These are phyloP conservation scores for Drosophila ficusphila DNA, from an alignment of 1,140 invertebrate genomes.

Conservation along the genomic window DNA sequence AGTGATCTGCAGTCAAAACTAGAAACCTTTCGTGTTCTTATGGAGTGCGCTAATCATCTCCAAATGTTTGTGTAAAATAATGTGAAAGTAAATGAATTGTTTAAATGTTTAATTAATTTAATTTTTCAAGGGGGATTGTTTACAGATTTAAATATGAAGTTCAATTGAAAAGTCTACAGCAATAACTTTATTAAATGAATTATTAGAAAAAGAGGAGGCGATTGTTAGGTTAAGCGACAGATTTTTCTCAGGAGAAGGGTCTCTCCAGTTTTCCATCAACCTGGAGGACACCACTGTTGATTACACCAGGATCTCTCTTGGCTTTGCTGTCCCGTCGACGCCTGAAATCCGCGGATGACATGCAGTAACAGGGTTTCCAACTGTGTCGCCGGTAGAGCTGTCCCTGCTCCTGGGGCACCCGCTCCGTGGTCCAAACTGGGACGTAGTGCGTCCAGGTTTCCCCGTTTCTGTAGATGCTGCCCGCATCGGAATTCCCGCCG, in stretches of 20 bases:
- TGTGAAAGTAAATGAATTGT: constrained; percentile 7
- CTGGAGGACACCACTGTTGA: constrained; percentile 49
- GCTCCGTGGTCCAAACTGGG: constrained; percentile 81
- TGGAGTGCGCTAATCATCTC: not conserved
- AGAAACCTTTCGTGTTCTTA: constrained; percentile 40
- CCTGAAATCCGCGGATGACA: constrained; percentile 66
- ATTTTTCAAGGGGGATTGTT: too few species aligned
- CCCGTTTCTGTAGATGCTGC: constrained; percentile 55
- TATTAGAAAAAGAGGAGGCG: not conserved
- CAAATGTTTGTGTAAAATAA: constrained; percentile 10
- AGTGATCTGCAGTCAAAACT: not conserved
- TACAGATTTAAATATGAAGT: not conserved
- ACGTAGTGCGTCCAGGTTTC: constrained; percentile 79
- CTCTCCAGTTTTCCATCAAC: constrained; percentile 73
- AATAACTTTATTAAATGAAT: constrained; percentile 1
- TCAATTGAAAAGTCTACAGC: not conserved
- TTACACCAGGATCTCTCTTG: constrained; percentile 10
- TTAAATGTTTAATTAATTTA: too few species aligned
- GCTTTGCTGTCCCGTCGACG: constrained; percentile 55
- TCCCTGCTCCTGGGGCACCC: constrained; percentile 58
- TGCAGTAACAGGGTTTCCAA: constrained; percentile 82
- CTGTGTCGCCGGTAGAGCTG: constrained; percentile 58
- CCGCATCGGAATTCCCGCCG: constrained; percentile 25
- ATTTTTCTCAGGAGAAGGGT: constrained; percentile 62
- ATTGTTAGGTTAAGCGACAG: not conserved